Percentiles rank a stretch among this genome's conserved stretches.
phyloP scores from a whole-genome alignment of 2,888 invertebrate species.

The Fissipunctia ypsillon region DNA sequence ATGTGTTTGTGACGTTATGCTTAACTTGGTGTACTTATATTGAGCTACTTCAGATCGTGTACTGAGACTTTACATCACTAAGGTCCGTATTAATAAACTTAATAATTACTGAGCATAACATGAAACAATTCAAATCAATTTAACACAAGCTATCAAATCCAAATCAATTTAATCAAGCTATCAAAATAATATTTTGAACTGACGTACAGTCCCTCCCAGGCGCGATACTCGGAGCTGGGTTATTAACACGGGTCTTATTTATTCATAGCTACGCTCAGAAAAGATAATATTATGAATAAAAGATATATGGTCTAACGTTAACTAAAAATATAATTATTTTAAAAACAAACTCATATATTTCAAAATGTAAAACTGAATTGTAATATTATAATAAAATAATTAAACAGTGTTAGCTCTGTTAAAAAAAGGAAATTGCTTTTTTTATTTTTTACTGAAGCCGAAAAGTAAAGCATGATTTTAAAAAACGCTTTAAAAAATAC shows the following conservation, averaged over 20 bases:
- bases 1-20: not conserved
- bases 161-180: not conserved
- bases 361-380: not conserved
- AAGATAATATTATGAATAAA: not conserved
- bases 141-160: not conserved
- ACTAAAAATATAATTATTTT: no score
- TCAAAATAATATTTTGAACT: not conserved
- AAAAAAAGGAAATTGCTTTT: not conserved
- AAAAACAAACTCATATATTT: not conserved
- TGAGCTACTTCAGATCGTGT: conserved; percentile 5
- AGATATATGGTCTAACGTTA: not conserved
- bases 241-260: not conserved
- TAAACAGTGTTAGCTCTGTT: not conserved
- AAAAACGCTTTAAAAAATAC: conserved; percentile 2
- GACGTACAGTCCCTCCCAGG: not conserved
- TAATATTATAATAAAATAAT: not conserved
- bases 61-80: not conserved
- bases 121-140: not conserved
- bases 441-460: not conserved
- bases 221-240: not conserved
- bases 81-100: not conserved
- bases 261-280: not conserved
- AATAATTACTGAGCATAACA: not conserved
- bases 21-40: not conserved
- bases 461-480: conserved; percentile 51